phyloP scores from a whole-genome alignment of 2,113 vertebrate species.

The Eudyptes chrysolophus region DNA sequence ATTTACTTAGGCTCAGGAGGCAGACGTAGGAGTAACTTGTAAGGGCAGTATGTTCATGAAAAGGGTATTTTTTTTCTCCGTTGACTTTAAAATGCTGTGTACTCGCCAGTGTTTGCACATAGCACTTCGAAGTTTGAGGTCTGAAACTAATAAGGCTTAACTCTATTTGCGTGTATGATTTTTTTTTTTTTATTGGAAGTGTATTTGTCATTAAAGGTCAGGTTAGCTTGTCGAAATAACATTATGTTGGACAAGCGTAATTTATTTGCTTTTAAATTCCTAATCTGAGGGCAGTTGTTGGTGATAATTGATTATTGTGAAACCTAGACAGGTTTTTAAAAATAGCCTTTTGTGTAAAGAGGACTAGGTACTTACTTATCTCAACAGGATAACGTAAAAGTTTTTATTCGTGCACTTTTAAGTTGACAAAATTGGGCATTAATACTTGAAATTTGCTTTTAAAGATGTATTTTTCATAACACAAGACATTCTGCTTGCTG shows the following conservation, averaged over 20 bases:
- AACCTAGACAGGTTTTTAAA: not conserved
- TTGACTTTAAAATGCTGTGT: not conserved
- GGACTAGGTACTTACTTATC: not conserved
- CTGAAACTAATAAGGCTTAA: not conserved
- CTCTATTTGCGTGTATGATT: accelerated
- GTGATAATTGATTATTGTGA: not conserved
- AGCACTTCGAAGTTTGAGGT: not conserved
- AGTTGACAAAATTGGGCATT: not conserved
- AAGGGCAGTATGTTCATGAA: not conserved
- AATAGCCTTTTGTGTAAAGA: not conserved
- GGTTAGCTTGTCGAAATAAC: not conserved
- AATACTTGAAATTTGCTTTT: not conserved
- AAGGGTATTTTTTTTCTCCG: no score
- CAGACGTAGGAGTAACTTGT: not conserved
- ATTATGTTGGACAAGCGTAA: not conserved
- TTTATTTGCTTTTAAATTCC: not conserved
- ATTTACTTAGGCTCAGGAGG: not conserved
- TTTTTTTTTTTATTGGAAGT: not conserved
- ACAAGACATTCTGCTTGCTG: not conserved
- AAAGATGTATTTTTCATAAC: not conserved
- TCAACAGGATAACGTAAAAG: not conserved
- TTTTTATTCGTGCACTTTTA: not conserved
- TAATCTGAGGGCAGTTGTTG: not conserved
- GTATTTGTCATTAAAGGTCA: not conserved
- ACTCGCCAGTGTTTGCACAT: not conserved